A percentile compares a stretch with the other conserved stretches of the same genome.
Evolutionary conservation across 2,113 vertebrate species (phyloP).

Genomic region (Oreocharis arfaki): DNA sequence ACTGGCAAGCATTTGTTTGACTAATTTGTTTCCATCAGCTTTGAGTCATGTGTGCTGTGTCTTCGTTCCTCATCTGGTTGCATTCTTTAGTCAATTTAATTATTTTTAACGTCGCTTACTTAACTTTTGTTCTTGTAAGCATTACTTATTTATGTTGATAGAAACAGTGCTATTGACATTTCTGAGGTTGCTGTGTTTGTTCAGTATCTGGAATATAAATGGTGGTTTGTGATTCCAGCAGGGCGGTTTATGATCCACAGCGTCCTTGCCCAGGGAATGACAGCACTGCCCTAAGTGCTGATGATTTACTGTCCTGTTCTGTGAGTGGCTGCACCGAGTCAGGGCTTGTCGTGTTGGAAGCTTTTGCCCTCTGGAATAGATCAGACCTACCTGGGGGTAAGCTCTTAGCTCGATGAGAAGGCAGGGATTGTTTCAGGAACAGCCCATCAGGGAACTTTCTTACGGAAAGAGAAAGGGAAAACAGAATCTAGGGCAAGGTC

Average conservation of each 20-base stretch:
- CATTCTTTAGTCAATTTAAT: neutral
- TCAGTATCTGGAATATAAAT: neutral
- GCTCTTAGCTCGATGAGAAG: neutral
- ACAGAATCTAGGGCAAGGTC: neutral
- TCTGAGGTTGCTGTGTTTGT: neutral
- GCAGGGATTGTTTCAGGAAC: neutral
- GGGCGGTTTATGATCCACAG: neutral
- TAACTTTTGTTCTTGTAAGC: neutral
- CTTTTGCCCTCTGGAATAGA: neutral
- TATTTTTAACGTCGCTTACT: neutral
- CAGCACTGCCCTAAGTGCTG: neutral
- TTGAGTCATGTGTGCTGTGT: neutral
- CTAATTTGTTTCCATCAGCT: slow-evolving; percentile 34
- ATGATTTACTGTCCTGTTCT: slow-evolving; percentile 19
- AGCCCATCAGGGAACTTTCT: neutral
- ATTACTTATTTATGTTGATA: neutral
- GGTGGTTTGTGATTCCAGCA: neutral
- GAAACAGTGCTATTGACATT: neutral
- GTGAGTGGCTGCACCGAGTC: neutral
- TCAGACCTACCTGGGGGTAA: neutral
- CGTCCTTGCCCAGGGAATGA: neutral
- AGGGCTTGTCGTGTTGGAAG: neutral
- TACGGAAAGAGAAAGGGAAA: neutral
- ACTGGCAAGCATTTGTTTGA: neutral
- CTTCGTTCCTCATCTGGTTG: neutral